phyloP scores from a whole-genome alignment of 2,888 invertebrate genomes.

The Calephelis perditalis region DNA sequence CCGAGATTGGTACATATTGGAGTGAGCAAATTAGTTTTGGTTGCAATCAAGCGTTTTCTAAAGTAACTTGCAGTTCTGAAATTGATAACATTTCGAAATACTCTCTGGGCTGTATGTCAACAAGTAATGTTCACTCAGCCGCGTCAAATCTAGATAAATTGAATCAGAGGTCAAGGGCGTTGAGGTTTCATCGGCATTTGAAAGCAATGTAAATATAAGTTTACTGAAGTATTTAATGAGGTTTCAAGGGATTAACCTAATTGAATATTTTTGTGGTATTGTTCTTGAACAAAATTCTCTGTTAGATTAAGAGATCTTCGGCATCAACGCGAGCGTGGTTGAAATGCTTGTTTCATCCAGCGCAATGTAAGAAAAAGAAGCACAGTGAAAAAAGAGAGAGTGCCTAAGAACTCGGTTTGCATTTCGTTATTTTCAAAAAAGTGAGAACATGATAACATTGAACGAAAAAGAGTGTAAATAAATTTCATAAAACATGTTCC shows the following conservation, averaged over 20 bases:
- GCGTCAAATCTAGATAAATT: slow-evolving; percentile 11
- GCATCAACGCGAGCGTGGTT: too few species aligned
- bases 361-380: too few species aligned
- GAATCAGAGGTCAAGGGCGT: slow-evolving; percentile 10
- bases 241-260: slow-evolving; percentile 9
- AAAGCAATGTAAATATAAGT: slow-evolving; percentile 11
- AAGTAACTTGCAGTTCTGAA: slow-evolving; percentile 58
- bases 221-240: slow-evolving; percentile 5
- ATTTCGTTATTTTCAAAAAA: too few species aligned
- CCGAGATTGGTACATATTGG: slow-evolving; percentile 69
- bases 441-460: too few species aligned
- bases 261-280: slow-evolving; percentile 3
- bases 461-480: too few species aligned
- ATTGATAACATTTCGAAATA: slow-evolving; percentile 61
- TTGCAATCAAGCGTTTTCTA: slow-evolving; percentile 65
- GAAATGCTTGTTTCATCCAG: too few species aligned
- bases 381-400: too few species aligned
- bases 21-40: slow-evolving; percentile 62
- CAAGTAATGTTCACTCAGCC: slow-evolving; percentile 4
- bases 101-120: slow-evolving; percentile 24
- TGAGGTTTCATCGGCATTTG: slow-evolving; percentile 11
- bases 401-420: too few species aligned
- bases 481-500: too few species aligned
- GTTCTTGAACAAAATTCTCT: neutral
- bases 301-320: slow-evolving; percentile 15